Evolutionary conservation across 2,888 invertebrate species (phyloP).

Genomic region (Epicampocera succincta): DNA sequence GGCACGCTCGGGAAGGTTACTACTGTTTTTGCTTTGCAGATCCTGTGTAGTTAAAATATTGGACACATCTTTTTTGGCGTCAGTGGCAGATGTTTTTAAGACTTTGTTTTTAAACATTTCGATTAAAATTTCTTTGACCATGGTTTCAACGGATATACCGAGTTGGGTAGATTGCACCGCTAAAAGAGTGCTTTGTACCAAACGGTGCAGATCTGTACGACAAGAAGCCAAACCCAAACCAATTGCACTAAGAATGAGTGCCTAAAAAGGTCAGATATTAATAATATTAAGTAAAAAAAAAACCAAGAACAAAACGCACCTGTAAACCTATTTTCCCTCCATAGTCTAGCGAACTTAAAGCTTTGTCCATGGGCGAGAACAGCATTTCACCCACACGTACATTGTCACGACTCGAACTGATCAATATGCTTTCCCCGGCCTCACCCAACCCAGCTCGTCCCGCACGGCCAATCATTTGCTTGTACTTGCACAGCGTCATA

Average conservation of each 20-base stretch:
- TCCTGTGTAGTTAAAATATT: slow-evolving; percentile 79
- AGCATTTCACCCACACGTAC: slow-evolving; percentile 84
- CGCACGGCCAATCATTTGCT: slow-evolving; percentile 98
- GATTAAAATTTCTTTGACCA: slow-evolving; percentile 77
- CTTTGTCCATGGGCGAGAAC: slow-evolving; percentile 87
- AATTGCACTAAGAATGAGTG: slow-evolving; percentile 87
- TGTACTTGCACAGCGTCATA: slow-evolving; percentile 90
- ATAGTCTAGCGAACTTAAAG: slow-evolving; percentile 83
- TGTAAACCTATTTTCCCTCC: slow-evolving; percentile 83
- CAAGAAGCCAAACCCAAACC: slow-evolving; percentile 85
- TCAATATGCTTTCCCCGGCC: slow-evolving; percentile 93
- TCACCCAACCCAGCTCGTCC: slow-evolving; percentile 93
- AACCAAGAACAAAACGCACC: slow-evolving; percentile 65
- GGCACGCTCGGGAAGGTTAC: slow-evolving; percentile 71
- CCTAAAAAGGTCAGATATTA: slow-evolving; percentile 71
- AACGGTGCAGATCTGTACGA: slow-evolving; percentile 82
- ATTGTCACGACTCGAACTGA: slow-evolving; percentile 86
- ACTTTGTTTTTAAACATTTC: slow-evolving; percentile 81
- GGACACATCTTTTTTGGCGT: slow-evolving; percentile 71
- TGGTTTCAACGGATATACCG: slow-evolving; percentile 74
- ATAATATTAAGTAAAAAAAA: no score
- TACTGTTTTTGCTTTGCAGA: slow-evolving; percentile 65
- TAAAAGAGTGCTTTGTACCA: slow-evolving; percentile 85
- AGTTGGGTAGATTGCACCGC: slow-evolving; percentile 84
- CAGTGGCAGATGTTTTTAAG: slow-evolving; percentile 71